Base-by-base conservation (phyloP, 1,140 invertebrate species). In the Sipha flava region DNA sequence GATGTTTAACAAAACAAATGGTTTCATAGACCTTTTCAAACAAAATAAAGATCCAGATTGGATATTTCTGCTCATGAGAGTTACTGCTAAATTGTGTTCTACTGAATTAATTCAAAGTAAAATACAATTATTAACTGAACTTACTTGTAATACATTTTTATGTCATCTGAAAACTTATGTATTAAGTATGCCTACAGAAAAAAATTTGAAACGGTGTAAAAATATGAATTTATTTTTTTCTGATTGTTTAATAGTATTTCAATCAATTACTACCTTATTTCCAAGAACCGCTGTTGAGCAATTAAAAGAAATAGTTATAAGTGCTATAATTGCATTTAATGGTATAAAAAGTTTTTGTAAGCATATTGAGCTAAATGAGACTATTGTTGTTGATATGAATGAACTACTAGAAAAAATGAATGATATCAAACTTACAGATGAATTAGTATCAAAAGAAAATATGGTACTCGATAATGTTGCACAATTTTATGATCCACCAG, bases 1-100 rank as follows among this genome's bases (percentile, higher is more conserved):
- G 18, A 72, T 81, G 26, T 45, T 29, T 5, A 80, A 54, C 21
- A 80, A 45, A 34, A 29, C 40, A 10, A 66, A 59, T 66, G 62
- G 79, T 31, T 52, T 70, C 14, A 62, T 73, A 18, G 34, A 72
- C 1, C 31, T 80, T 52, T 62, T 54, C 23, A 68, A 68, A 31
- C 9, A 37, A 29, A 34, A 79, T n/a, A 72, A 80, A 54, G 34
- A 80, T 45, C 79, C 81, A 45, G 81, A 81, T 45, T 80, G 79
- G 79, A 29, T 81, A 7, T 47, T 81, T 45, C 75, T 81, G 23
- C 80, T 81, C 9, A 62, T 81, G 23, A 59, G 73, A 31, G 52
- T 80, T 49, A 31, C 70, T 9, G 45, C 52, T n/a, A 80, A 80
- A 18, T 34, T 81, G 34, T 73, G 52, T 62, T 23, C 26, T 18